These are phyloP conservation scores for Colius striatus DNA, from an alignment of 2,113 vertebrate genomes.

Conservation along the genomic window DNA sequence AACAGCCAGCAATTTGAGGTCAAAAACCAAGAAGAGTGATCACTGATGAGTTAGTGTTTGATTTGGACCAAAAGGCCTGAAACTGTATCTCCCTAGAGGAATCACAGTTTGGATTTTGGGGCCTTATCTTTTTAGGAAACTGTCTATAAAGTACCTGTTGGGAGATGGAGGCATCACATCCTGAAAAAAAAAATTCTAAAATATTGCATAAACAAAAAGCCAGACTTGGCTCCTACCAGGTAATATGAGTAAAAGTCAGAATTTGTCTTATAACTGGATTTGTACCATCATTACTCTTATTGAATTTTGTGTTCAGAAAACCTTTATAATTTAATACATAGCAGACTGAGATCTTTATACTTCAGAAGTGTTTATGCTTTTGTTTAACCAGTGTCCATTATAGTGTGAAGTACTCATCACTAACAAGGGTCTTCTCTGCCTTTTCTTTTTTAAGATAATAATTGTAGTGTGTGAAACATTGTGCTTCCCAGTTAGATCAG, in stretches of 20 bases:
- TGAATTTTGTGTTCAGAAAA: neutral
- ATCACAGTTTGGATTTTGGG: neutral
- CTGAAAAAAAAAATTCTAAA: neutral
- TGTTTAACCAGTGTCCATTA: neutral
- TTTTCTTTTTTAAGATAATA: neutral
- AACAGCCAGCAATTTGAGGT: neutral
- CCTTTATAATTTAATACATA: neutral
- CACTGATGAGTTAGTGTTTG: neutral
- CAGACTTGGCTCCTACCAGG: neutral
- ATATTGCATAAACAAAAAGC: neutral
- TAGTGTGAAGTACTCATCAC: neutral
- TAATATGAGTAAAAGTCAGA: neutral
- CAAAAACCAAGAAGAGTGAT: neutral
- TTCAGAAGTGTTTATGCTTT: neutral
- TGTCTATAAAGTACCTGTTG: fast-evolving
- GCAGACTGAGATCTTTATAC: neutral
- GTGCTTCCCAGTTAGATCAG: neutral
- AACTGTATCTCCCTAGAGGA: neutral
- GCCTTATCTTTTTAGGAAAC: neutral
- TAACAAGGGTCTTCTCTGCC: neutral
- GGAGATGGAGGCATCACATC: neutral
- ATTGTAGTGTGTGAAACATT: neutral
- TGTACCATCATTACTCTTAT: neutral
- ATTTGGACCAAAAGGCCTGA: neutral
- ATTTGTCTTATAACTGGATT: neutral